Evolutionary conservation across 2,113 vertebrate genomes (phyloP), one percentile per base, ranked within the genome.

Genomic region (Scatophagus argus): DNA sequence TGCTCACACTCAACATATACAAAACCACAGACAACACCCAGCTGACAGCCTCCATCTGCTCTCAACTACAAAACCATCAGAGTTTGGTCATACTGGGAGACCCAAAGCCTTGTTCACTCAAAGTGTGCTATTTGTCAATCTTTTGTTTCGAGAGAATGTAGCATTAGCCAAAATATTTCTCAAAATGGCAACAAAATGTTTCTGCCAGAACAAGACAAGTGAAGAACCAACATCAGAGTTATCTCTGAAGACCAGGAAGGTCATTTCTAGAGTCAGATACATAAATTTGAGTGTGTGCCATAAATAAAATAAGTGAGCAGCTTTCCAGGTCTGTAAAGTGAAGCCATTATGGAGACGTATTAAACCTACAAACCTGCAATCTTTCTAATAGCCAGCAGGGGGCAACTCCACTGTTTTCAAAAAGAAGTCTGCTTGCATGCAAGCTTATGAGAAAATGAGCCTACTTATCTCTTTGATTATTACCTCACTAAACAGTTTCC

Each of bases 11-110:
- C 54, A 43, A 72, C 74, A 58, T 46, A 38, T 9, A 56, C 47
- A 69, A 63, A 49, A 71, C 76, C 82, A 60, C 69, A 78, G 55
- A 64, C 60, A 70, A 69, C 76, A 72, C 72, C 77, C 72, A 58
- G 54, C 14, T 31, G 23, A 52, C 25, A 38, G 6, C 9, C 59
- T 36, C 56, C 43, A 64, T 59, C 73, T 36, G 3, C 34, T 38
- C 31, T 13, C 44, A 25, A 8, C 36, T 8, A 25, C 6, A 31
- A 56, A 41, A 61, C 21, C 54, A 52, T 43, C 23, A 25, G 12
- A 13, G 36, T 59, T 51, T 19, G 49, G 41, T 75, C 25, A 17
- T 5, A 75, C 5, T 5, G 19, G 59, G 10, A 51, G n/a, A 66
- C 7, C 19, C n/a, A 11, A 63, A 59, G 3, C 44, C 23, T 65